Percentiles rank a stretch among this genome's conserved stretches.
Evolutionary conservation across 2,888 invertebrate species (phyloP).

Genomic region (Patella pellucida): DNA sequence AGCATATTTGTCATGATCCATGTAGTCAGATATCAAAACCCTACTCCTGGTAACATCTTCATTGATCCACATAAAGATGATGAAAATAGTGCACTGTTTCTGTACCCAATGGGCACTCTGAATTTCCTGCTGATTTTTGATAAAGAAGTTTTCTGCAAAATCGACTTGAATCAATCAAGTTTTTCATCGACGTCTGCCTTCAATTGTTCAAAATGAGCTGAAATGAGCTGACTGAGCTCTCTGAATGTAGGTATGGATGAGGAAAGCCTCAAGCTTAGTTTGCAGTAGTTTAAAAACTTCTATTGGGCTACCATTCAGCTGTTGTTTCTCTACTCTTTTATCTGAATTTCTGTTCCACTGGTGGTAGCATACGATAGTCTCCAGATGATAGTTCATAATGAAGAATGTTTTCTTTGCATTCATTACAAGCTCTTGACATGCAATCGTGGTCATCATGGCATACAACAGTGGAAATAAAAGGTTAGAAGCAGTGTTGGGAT

Average conservation of each 20-base stretch:
- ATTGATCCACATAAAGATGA: neutral
- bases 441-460: neutral
- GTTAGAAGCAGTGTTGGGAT: no score
- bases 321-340: neutral
- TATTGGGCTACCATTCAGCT: neutral
- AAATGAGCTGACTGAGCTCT: neutral
- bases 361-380: neutral
- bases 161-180: neutral
- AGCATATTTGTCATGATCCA: slow-evolving; percentile 4
- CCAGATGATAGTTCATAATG: no score
- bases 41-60: neutral
- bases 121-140: slow-evolving; percentile 5
- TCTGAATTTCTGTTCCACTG: neutral
- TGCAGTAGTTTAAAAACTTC: neutral
- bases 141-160: neutral
- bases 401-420: neutral
- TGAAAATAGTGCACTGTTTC: neutral
- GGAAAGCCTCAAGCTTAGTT: no score
- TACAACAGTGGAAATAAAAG: neutral
- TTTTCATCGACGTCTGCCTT: neutral
- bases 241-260: neutral
- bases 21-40: neutral
- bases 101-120: neutral
- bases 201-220: neutral
- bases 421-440: neutral